Evolutionary conservation across 2,113 vertebrate genomes (phyloP).

Genomic region (Apistogramma diplotaenia): DNA sequence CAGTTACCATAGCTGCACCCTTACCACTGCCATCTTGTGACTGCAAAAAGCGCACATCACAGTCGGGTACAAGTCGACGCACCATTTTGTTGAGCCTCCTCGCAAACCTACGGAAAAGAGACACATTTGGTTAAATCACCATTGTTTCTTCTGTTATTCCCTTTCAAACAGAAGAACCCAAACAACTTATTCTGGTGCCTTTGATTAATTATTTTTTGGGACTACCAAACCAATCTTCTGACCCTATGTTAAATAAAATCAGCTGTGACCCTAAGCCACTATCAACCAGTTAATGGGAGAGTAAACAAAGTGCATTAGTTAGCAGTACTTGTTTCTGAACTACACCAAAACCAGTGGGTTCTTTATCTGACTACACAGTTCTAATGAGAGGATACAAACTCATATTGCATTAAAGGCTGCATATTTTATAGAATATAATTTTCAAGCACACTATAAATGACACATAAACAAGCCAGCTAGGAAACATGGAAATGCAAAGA

Average conservation of each 20-base stretch:
- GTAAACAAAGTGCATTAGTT: background rate
- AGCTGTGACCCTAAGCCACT: background rate
- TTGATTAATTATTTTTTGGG: background rate
- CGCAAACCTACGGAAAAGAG: constrained; percentile 80
- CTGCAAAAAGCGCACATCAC: constrained; percentile 88
- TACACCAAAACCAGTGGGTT: background rate
- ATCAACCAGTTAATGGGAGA: background rate
- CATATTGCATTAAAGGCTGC: background rate
- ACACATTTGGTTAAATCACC: background rate
- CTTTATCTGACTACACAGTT: background rate
- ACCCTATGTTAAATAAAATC: background rate
- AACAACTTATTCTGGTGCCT: background rate
- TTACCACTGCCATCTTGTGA: constrained; percentile 94
- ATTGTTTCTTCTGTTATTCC: rapidly evolving
- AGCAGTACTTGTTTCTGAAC: background rate
- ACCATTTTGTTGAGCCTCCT: constrained; percentile 90
- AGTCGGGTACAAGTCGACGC: constrained; percentile 87
- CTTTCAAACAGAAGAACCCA: background rate
- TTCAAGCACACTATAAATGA: background rate
- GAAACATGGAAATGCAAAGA: background rate
- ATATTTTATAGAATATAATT: background rate
- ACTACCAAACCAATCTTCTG: background rate
- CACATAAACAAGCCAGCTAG: background rate
- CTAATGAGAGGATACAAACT: too few species aligned
- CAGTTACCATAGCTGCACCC: constrained; percentile 96